phyloP scores from a whole-genome alignment of 2,113 vertebrate genomes.

The Ciconia maguari region DNA sequence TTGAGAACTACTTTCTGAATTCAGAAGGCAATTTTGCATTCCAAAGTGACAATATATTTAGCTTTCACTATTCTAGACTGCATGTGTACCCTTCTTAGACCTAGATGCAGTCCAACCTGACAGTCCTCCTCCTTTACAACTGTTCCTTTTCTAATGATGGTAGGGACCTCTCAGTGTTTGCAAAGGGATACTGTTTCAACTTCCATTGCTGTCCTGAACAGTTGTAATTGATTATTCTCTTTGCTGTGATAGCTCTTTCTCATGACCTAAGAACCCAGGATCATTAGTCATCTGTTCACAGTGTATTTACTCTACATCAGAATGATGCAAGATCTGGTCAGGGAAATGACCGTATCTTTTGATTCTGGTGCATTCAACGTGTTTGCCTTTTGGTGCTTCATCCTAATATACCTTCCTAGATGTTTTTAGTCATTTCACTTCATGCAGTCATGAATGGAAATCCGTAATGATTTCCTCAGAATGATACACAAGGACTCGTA shows the following conservation, averaged over 20 bases:
- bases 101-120: background rate
- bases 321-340: background rate
- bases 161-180: background rate
- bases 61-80: background rate
- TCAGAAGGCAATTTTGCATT: background rate
- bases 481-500: background rate
- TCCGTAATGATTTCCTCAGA: background rate
- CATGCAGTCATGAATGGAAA: background rate
- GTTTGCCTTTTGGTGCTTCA: background rate
- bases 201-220: background rate
- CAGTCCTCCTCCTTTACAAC: background rate
- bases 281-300: background rate
- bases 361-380: background rate
- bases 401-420: background rate
- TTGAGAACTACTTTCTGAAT: background rate
- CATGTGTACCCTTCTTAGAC: background rate
- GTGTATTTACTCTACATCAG: background rate
- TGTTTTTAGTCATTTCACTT: background rate
- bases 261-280: constrained; percentile 21
- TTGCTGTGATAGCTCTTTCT: background rate
- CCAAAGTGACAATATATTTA: background rate
- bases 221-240: constrained; percentile 15
- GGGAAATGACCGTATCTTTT: background rate
- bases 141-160: background rate
- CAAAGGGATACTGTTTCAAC: background rate